These are phyloP conservation scores for Zaprionus camerounensis DNA, from an alignment of 1,140 invertebrate species.

Conservation along the genomic window DNA sequence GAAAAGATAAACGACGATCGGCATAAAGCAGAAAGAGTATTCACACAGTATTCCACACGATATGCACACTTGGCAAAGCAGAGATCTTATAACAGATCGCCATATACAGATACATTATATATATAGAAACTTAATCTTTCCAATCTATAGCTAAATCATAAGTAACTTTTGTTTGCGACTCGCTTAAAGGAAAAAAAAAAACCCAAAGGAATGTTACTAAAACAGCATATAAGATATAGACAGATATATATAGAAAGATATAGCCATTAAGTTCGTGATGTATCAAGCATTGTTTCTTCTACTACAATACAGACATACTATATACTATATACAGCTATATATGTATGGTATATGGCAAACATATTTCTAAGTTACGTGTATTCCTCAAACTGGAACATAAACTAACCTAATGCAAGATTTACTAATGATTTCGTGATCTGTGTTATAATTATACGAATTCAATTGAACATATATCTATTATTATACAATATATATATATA, in stretches of 20 bases:
- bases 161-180: slow-evolving; percentile 8
- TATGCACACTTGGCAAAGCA: not conserved
- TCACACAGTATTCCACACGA: not conserved
- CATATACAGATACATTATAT: not conserved
- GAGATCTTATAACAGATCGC: not conserved
- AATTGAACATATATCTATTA: slow-evolving; percentile 6
- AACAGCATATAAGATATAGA: slow-evolving; percentile 15
- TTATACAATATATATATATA: slow-evolving; percentile 13
- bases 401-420: slow-evolving; percentile 30
- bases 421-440: slow-evolving; percentile 73
- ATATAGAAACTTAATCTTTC: slow-evolving; percentile 1
- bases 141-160: slow-evolving; percentile 11
- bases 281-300: slow-evolving; percentile 42
- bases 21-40: not conserved
- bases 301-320: slow-evolving; percentile 17
- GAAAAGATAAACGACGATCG: not conserved
- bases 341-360: slow-evolving; percentile 9
- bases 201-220: slow-evolving; percentile 33
- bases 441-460: slow-evolving; percentile 66
- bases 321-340: slow-evolving; percentile 18
- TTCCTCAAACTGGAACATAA: slow-evolving; percentile 43
- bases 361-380: slow-evolving; percentile 34
- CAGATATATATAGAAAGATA: slow-evolving; percentile 11
- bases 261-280: slow-evolving; percentile 18
- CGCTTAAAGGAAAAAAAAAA: slow-evolving; percentile 21